phyloP scores from a whole-genome alignment of 2,797 vertebrate species.

The Champsocephalus gunnari region DNA sequence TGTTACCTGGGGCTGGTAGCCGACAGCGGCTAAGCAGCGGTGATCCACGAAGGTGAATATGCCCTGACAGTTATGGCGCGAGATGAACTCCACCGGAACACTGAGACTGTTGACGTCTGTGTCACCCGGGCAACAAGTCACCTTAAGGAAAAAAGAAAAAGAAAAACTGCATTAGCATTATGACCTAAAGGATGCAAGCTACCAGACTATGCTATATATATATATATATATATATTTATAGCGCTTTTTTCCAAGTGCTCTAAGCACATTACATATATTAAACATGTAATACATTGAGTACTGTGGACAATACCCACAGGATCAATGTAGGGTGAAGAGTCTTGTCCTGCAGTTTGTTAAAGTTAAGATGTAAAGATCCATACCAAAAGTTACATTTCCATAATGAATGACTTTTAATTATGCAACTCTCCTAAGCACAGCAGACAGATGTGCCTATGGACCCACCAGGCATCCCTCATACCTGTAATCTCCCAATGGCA shows the following conservation, averaged over 20 bases:
- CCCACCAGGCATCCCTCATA: constrained; percentile 49
- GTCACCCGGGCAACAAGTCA: constrained; percentile 93
- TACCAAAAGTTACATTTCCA: background rate
- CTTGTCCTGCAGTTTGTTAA: background rate
- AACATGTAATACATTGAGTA: too few relatives aligned
- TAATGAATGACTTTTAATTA: background rate
- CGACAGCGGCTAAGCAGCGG: constrained; percentile 91
- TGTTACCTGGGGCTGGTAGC: constrained; percentile 95
- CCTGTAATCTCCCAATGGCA: constrained; percentile 97
- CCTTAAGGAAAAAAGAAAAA: constrained; percentile 75
- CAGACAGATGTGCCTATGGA: background rate
- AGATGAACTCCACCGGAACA: constrained; percentile 96
- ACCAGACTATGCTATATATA: too few relatives aligned
- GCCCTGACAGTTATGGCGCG: constrained; percentile 93
- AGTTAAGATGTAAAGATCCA: background rate
- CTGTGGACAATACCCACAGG: too few relatives aligned
- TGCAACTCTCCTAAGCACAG: background rate
- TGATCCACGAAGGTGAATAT: constrained; percentile 97
- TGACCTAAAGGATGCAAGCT: background rate
- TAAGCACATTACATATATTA: too few relatives aligned
- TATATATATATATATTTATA: too few relatives aligned
- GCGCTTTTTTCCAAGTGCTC: too few relatives aligned
- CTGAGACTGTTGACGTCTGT: constrained; percentile 89
- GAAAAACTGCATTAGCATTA: background rate
- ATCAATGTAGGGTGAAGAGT: too few relatives aligned